Base-by-base conservation (phyloP, 2,797 vertebrate genomes). In the Onychomys arenicola region DNA sequence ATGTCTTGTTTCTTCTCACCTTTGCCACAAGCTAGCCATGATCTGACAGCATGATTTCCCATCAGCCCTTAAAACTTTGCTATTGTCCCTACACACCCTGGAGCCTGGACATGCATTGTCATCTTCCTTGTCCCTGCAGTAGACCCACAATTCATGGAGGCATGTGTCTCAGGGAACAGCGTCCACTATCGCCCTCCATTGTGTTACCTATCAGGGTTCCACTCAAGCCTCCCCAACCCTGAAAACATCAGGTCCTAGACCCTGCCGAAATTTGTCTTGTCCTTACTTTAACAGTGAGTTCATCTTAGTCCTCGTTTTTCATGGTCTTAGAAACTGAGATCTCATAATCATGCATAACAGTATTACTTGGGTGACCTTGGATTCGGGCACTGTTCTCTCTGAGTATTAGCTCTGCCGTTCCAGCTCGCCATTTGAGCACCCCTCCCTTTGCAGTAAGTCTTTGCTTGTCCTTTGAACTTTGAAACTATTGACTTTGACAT, bases 161-260 rank as follows among this genome's bases (percentile, higher is more conserved):
- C 40, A n/a, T 32, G 1, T 92, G 32, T 40, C 5, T 57, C 57
- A 91, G 71, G 17, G 6, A 81, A 11, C 17, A 34, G 32, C 19
- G 3, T 63, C 55, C 46, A 23, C n/a, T 46, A 52, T 4, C 25
- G 0, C 2, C 21, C 0, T 23, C 49, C 43, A 2, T 34, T 46
- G 13, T 21, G 25, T 2, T 52, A 27, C 49, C 57, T 61, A 63
- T 32, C 25, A 81, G 83, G 21, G 27, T 5, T 59, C 49, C 80
- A 37, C 3, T 63, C 34, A 21, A 75, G 7, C 55, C 7, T 78
- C 73, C 21, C 16, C 23, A 40, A 40, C 63, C 69, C 23, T 82
- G 46, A 77, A 89, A 94, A 86, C 61, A 10, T 73, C 78, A 73
- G 12, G 34, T 67, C 29, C 40, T 29, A 52, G 71, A 14, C 85